Evolutionary conservation across 2,797 vertebrate genomes (phyloP).

Genomic region (Epinephelus coioides): DNA sequence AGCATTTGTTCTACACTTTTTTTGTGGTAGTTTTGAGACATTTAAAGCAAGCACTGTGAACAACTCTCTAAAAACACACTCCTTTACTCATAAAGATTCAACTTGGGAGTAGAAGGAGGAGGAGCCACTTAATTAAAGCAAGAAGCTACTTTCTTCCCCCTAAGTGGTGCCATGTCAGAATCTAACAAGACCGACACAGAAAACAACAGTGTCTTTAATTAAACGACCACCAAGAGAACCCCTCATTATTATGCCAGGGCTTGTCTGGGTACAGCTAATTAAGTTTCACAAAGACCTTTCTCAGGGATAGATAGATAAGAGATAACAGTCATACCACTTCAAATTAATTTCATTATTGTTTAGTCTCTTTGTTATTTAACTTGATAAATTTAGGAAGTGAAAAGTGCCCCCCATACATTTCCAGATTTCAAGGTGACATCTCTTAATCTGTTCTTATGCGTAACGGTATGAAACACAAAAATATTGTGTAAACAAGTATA

Average conservation of each 20-base stretch:
- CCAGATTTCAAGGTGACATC: neutral
- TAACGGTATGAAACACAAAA: neutral
- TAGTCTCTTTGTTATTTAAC: neutral
- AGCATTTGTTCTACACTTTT: slow-evolving; percentile 25
- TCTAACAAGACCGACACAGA: slow-evolving; percentile 48
- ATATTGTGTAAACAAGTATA: too few species aligned
- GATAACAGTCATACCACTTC: neutral
- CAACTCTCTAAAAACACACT: slow-evolving; percentile 33
- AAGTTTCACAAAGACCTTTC: neutral
- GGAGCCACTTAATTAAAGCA: slow-evolving; percentile 68
- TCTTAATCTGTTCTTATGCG: neutral
- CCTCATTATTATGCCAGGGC: slow-evolving; percentile 1
- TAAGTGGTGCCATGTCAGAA: slow-evolving; percentile 27
- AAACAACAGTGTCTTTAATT: slow-evolving; percentile 44
- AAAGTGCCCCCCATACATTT: neutral
- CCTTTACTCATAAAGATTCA: slow-evolving; percentile 33
- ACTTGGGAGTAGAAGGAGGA: slow-evolving; percentile 36
- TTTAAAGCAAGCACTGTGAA: slow-evolving; percentile 11
- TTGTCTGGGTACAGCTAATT: slow-evolving; percentile 1
- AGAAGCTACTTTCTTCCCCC: slow-evolving; percentile 46
- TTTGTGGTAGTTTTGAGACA: slow-evolving; percentile 14
- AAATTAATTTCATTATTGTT: neutral
- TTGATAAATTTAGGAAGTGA: neutral
- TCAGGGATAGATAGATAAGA: neutral
- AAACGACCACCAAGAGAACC: slow-evolving; percentile 17